Evolutionary conservation across 30 jellyfish, hydroid and myxozoan genomes (phyloP).

Genomic region (Cassiopea andromeda): DNA sequence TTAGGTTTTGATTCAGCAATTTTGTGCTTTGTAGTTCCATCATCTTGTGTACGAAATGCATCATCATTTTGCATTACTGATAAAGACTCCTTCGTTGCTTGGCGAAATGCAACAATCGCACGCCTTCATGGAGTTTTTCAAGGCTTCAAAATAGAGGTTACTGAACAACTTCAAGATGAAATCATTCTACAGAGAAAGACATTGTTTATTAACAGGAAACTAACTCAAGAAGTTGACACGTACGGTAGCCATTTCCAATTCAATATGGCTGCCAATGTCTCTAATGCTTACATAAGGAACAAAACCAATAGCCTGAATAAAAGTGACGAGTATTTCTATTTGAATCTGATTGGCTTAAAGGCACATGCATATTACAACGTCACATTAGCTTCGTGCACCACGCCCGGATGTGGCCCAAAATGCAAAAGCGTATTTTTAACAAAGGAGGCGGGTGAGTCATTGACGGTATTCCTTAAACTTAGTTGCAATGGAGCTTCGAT

Average conservation of each 20-base stretch:
- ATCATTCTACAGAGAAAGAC: not conserved
- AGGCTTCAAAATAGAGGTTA: not conserved
- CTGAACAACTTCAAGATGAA: slow-evolving; percentile 27
- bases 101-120: not conserved
- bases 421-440: slow-evolving; percentile 15
- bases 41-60: slow-evolving; percentile 17
- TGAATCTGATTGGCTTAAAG: slow-evolving; percentile 15
- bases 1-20: not conserved
- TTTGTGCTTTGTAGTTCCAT: slow-evolving; percentile 8
- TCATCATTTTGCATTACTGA: not conserved
- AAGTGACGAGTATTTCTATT: not conserved
- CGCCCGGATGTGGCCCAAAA: slow-evolving; percentile 43
- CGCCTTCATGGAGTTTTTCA: not conserved
- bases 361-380: slow-evolving; percentile 1
- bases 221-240: not conserved
- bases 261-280: not conserved
- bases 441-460: slow-evolving; percentile 25
- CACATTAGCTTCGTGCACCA: slow-evolving; percentile 16
- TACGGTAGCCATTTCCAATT: not conserved
- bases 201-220: not conserved
- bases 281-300: not conserved
- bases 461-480: no score
- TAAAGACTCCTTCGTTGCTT: not conserved
- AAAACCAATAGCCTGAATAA: not conserved
- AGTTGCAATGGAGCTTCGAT: no score